Conservation (phyloP, 2,797 vertebrate genomes). For the Sciurus vulgaris region DNA sequence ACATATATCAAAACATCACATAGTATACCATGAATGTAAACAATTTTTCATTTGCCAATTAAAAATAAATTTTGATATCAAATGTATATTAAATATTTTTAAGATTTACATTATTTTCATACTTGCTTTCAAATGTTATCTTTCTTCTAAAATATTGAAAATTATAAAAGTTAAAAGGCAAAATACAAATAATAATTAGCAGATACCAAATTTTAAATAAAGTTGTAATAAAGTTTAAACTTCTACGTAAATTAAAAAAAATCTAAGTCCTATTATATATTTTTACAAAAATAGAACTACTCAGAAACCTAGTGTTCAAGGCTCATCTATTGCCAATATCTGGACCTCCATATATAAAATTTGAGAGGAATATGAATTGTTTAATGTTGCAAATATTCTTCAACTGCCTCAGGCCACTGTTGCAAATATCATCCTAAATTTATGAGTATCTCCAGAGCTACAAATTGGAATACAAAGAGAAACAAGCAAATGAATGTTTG, state of each 20-base stretch:
- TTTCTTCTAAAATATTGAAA: constrained; percentile 19
- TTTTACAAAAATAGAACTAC: constrained; percentile 36
- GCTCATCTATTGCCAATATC: neutral
- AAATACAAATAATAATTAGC: constrained; percentile 19
- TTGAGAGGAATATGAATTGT: constrained; percentile 13
- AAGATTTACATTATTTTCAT: neutral
- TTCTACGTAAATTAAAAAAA: neutral
- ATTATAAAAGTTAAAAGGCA: constrained; percentile 2
- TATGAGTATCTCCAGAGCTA: neutral
- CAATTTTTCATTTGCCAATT: neutral
- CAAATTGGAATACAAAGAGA: constrained; percentile 9
- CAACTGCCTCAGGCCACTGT: neutral
- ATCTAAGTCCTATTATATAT: neutral
- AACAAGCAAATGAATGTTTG: constrained; percentile 3
- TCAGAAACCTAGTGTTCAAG: neutral
- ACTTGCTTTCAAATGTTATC: neutral
- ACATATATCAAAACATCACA: no score
- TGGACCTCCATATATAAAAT: neutral
- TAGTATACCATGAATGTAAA: no score
- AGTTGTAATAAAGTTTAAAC: constrained; percentile 29
- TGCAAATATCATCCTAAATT: constrained; percentile 11
- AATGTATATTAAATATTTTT: neutral
- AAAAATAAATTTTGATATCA: neutral
- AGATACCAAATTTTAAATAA: constrained; percentile 30
- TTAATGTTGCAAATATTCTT: constrained; percentile 13